A percentile compares a stretch with the other conserved stretches of the same genome.
Conservation (phyloP, 1,140 invertebrate species). For the Oedothorax gibbosus region DNA sequence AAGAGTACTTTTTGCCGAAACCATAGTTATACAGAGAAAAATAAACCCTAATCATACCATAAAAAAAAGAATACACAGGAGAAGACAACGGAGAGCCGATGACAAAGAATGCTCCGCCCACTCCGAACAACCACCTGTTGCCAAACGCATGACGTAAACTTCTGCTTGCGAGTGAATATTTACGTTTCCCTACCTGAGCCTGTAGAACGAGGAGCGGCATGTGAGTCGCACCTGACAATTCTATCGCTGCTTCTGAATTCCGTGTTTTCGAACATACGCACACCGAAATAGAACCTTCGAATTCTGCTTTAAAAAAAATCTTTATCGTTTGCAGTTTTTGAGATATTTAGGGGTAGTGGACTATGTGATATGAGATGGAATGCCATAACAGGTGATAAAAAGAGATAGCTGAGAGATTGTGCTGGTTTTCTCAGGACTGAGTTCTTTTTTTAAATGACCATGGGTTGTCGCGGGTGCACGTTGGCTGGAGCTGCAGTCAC, state of each 20-base stretch:
- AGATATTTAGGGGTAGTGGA: too few relatives aligned
- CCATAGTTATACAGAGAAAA: too few relatives aligned
- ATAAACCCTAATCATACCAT: too few relatives aligned
- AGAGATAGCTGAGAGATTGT: neutral
- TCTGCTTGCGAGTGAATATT: neutral
- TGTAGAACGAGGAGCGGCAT: neutral
- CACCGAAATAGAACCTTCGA: too few relatives aligned
- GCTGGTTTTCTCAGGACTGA: neutral
- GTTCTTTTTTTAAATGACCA: neutral
- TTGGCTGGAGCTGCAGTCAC: conserved; percentile 34
- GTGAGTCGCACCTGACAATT: conserved; percentile 5
- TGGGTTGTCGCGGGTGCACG: conserved; percentile 50
- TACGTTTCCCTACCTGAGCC: neutral
- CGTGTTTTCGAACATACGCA: too few relatives aligned
- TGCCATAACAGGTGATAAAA: conserved; percentile 10
- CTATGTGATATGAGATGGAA: neutral
- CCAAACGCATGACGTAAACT: conserved; percentile 33
- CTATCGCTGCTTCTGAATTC: too few relatives aligned
- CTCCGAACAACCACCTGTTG: conserved; percentile 43
- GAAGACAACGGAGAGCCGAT: too few relatives aligned
- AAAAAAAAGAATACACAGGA: too few relatives aligned
- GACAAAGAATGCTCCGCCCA: neutral
- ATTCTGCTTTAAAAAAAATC: too few relatives aligned
- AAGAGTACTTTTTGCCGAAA: too few relatives aligned
- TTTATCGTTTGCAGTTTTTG: too few relatives aligned